phyloP scores from a whole-genome alignment of 2,113 vertebrate genomes.

The Chunga burmeisteri region DNA sequence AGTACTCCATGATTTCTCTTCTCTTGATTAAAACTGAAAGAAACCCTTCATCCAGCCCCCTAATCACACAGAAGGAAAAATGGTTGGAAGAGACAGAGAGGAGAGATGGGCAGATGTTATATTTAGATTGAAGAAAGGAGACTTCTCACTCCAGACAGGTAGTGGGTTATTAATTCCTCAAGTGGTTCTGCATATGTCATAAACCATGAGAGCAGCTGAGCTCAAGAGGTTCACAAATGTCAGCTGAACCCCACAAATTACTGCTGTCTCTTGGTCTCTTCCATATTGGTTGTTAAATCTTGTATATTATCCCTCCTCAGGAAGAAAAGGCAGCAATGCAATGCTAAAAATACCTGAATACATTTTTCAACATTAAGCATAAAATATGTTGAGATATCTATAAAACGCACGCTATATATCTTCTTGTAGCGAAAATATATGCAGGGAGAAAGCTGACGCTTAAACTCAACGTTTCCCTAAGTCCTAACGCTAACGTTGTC shows the following conservation, averaged over 20 bases:
- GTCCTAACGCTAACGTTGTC: not conserved
- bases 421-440: not conserved
- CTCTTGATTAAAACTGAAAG: constrained; percentile 35
- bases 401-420: rapidly evolving
- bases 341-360: not conserved
- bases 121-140: not conserved
- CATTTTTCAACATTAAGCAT: not conserved
- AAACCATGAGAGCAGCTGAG: not conserved
- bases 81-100: not conserved
- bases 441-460: not conserved
- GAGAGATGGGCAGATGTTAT: not conserved
- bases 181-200: not conserved
- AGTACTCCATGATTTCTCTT: not conserved
- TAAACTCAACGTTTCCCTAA: not conserved
- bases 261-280: not conserved
- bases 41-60: not conserved
- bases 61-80: not conserved
- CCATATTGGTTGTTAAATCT: not conserved
- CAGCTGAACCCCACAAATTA: not conserved
- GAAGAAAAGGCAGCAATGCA: not conserved
- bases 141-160: not conserved
- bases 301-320: not conserved
- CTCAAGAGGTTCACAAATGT: constrained; percentile 14
- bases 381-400: not conserved
- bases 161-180: constrained; percentile 17